Evolutionary conservation across 2,113 vertebrate species (phyloP).

Genomic region (Chascanopsetta lugubris): DNA sequence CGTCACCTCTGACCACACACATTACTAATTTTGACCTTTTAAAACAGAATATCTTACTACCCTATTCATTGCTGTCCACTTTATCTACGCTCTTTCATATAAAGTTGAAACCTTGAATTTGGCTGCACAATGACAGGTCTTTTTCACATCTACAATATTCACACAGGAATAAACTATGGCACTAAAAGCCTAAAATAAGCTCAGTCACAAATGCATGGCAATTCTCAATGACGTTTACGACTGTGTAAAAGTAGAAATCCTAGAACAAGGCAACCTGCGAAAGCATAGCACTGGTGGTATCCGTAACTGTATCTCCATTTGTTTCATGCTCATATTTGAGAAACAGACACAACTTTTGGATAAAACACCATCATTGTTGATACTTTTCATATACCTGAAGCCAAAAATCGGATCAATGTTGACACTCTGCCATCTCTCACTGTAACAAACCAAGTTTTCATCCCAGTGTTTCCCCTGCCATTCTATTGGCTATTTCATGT

Average conservation of each 20-base stretch:
- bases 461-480: no score
- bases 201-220: background rate
- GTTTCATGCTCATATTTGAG: background rate
- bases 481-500: no score
- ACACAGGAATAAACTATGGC: background rate
- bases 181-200: background rate
- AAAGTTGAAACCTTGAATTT: background rate
- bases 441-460: constrained; percentile 1
- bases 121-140: background rate
- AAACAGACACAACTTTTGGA: no score
- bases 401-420: constrained; percentile 1
- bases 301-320: background rate
- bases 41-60: background rate
- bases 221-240: background rate
- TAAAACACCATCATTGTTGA: no score
- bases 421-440: background rate
- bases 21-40: background rate
- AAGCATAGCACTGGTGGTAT: background rate
- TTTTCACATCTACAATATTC: constrained; percentile 1
- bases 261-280: background rate
- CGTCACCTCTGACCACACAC: background rate
- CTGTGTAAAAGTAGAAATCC: background rate
- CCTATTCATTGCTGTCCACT: background rate
- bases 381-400: no score
- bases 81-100: background rate